A percentile compares a stretch with the other conserved stretches of the same genome.
phyloP scores from a whole-genome alignment of 1,140 invertebrate species.

The Drosophila sulfurigaster region DNA sequence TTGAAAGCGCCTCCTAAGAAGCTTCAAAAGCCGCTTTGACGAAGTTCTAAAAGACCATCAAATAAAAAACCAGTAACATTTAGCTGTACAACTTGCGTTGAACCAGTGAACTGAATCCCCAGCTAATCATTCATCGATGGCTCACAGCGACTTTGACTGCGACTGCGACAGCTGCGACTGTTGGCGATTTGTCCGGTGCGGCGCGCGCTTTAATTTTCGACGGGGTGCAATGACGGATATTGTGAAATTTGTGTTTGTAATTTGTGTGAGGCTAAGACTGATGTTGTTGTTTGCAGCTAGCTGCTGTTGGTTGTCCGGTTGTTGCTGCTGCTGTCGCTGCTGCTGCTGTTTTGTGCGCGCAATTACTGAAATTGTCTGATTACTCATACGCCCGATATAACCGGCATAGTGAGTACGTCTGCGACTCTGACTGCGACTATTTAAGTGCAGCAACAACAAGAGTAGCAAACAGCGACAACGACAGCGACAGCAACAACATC shows the following conservation, averaged over 20 bases:
- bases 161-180: conserved; percentile 16
- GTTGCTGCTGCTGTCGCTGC: conserved; percentile 34
- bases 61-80: not conserved
- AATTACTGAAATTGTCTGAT: conserved; percentile 81
- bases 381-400: conserved; percentile 81
- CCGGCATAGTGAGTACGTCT: conserved; percentile 62
- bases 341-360: conserved; percentile 59
- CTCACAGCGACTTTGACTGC: conserved; percentile 21
- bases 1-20: not conserved
- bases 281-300: conserved; percentile 29
- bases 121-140: conserved; percentile 46
- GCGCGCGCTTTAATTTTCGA: conserved; percentile 71
- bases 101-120: conserved; percentile 49
- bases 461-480: conserved; percentile 3
- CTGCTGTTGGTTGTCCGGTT: conserved; percentile 36
- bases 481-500: not conserved
- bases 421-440: conserved; percentile 24
- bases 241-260: conserved; percentile 78
- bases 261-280: conserved; percentile 64
- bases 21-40: not conserved
- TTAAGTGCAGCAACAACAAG: conserved; percentile 37
- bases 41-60: not conserved
- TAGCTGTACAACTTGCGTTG: conserved; percentile 12
- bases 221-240: conserved; percentile 80
- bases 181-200: conserved; percentile 69